phyloP scores from a whole-genome alignment of 1,140 invertebrate genomes.

The Drosophila kepulauana region DNA sequence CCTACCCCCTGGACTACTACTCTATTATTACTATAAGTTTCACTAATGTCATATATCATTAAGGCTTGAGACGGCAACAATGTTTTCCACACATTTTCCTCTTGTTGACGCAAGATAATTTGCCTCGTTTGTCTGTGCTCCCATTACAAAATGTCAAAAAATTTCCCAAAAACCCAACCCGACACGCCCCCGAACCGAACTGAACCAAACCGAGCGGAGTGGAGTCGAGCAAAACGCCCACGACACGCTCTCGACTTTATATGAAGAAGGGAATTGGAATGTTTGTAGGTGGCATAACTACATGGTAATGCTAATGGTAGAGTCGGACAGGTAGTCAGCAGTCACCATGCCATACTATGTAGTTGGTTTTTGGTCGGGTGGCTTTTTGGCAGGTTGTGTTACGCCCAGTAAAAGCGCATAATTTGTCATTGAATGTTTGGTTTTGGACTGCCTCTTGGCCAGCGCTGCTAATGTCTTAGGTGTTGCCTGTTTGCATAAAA shows the following conservation, averaged over 20 bases:
- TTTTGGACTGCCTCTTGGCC: constrained; percentile 33
- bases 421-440: constrained; percentile 83
- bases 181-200: constrained; percentile 46
- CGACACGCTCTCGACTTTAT: constrained; percentile 39
- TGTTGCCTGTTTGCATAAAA: constrained; percentile 66
- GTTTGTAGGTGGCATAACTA: constrained; percentile 75
- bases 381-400: constrained; percentile 42
- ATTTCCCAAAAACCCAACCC: constrained; percentile 45
- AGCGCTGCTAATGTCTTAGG: constrained; percentile 62
- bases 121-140: constrained; percentile 54
- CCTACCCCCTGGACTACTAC: neutral
- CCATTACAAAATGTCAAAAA: constrained; percentile 81
- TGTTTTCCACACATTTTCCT: constrained; percentile 63
- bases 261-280: constrained; percentile 22
- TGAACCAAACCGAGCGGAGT: constrained; percentile 15
- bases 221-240: constrained; percentile 59
- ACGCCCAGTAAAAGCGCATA: constrained; percentile 69
- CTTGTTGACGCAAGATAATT: constrained; percentile 82
- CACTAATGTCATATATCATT: constrained; percentile 81
- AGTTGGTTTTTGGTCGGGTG: constrained; percentile 34
- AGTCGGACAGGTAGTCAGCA: constrained; percentile 43
- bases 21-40: constrained; percentile 16
- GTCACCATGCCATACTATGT: constrained; percentile 12
- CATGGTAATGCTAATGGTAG: constrained; percentile 42
- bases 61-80: constrained; percentile 49